A percentile compares a stretch with the other conserved stretches of the same genome.
These are phyloP conservation scores for Melieria crassipennis DNA, from an alignment of 2,888 invertebrate species.

Conservation along the genomic window DNA sequence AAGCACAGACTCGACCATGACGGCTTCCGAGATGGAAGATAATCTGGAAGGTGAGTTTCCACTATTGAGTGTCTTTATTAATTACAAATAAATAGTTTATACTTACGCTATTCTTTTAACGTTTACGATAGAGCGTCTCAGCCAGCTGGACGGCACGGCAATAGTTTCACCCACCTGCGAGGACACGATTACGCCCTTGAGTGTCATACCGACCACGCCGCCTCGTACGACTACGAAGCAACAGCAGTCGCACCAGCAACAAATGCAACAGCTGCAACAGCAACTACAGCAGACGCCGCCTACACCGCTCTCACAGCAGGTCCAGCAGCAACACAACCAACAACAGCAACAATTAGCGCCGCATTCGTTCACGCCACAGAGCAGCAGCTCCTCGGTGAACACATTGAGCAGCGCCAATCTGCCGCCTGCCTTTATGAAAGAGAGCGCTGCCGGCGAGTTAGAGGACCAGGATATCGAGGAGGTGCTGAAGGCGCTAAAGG, in stretches of 20 bases:
- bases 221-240: constrained; percentile 40
- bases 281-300: constrained; percentile 41
- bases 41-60: constrained; percentile 55
- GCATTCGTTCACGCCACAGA: constrained; percentile 54
- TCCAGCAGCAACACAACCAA: constrained; percentile 27
- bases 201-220: constrained; percentile 39
- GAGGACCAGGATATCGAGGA: constrained; percentile 78
- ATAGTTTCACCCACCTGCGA: constrained; percentile 45
- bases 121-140: constrained; percentile 54
- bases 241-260: constrained; percentile 37
- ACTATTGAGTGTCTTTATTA: neutral
- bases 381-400: constrained; percentile 48
- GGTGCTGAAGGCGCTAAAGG: constrained; percentile 81
- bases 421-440: constrained; percentile 70
- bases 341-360: constrained; percentile 23
- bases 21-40: constrained; percentile 55
- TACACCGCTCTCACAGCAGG: constrained; percentile 32
- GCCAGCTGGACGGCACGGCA: constrained; percentile 59
- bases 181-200: constrained; percentile 13
- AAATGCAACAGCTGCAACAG: constrained; percentile 41
- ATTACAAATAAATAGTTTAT: neutral
- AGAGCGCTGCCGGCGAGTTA: constrained; percentile 68
- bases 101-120: neutral
- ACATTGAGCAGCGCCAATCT: constrained; percentile 59
- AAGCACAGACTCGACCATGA: constrained; percentile 53